A percentile compares a stretch with the other conserved stretches of the same genome.
Conservation (phyloP, 2,888 invertebrate genomes). For the Malthinus flaveolus region DNA sequence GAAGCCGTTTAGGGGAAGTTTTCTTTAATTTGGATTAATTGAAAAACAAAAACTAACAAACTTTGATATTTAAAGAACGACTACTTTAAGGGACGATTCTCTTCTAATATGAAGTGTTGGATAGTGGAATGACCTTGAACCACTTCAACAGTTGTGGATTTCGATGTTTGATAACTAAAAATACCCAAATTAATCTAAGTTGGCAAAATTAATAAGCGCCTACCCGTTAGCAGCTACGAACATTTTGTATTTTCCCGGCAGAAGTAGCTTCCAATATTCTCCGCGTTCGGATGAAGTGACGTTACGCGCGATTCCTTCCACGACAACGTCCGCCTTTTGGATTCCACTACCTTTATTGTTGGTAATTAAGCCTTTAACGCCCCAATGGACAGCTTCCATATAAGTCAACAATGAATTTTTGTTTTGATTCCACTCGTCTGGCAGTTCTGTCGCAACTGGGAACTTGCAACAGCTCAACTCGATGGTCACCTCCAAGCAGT, state of each 20-base stretch:
- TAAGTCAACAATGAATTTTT: slow-evolving; percentile 82
- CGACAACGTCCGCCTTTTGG: slow-evolving; percentile 73
- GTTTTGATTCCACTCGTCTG: slow-evolving; percentile 83
- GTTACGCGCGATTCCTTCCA: slow-evolving; percentile 79
- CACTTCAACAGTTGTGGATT: slow-evolving; percentile 50
- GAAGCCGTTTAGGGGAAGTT: too few relatives aligned
- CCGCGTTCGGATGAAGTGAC: slow-evolving; percentile 79
- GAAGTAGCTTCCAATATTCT: slow-evolving; percentile 91
- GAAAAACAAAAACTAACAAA: too few relatives aligned
- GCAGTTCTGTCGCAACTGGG: slow-evolving; percentile 71
- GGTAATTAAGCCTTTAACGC: slow-evolving; percentile 67
- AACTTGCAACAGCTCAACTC: slow-evolving; percentile 97
- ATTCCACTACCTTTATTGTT: slow-evolving; percentile 63
- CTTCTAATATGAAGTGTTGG: slow-evolving; percentile 3
- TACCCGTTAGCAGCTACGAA: slow-evolving; percentile 76
- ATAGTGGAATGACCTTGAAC: slow-evolving; percentile 38
- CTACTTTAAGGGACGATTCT: background rate
- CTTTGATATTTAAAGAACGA: too few relatives aligned
- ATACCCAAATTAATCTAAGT: background rate
- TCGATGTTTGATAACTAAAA: slow-evolving; percentile 60
- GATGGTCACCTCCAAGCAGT: slow-evolving; percentile 95
- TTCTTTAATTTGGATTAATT: too few relatives aligned
- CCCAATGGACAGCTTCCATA: slow-evolving; percentile 80
- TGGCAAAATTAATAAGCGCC: slow-evolving; percentile 33
- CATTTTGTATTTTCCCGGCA: slow-evolving; percentile 84